Conservation (phyloP, 2,797 vertebrate species). For the Helostoma temminkii region DNA sequence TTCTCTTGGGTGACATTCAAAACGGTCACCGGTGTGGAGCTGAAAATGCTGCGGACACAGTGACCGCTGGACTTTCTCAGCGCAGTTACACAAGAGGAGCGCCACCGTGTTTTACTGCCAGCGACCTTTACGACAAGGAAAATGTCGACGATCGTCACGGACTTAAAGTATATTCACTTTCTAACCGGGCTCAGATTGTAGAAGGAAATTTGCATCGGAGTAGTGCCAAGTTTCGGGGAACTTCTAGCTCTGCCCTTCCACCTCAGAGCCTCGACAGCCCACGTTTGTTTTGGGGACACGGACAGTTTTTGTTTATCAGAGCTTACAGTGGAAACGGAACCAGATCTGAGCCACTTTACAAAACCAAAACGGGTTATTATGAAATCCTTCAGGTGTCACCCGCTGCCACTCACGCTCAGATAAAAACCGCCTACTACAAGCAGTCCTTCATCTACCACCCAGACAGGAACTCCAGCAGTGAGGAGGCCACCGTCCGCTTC, state of each 20-base stretch:
- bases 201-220: rapidly evolving
- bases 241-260: background rate
- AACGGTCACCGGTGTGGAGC: background rate
- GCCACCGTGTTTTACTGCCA: rapidly evolving
- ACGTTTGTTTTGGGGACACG: background rate
- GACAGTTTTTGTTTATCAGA: conserved; percentile 30
- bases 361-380: conserved; percentile 84
- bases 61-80: background rate
- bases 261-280: background rate
- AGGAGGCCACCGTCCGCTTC: conserved; percentile 86
- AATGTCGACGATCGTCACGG: background rate
- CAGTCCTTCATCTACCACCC: conserved; percentile 92
- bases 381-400: conserved; percentile 86
- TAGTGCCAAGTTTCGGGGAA: background rate
- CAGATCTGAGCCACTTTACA: conserved; percentile 61
- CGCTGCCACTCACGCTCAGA: conserved; percentile 88
- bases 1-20: background rate
- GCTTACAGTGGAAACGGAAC: conserved; percentile 41
- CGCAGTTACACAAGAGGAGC: conserved; percentile 30
- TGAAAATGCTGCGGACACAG: background rate
- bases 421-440: conserved; percentile 94
- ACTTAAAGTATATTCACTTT: no score
- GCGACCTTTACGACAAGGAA: no score
- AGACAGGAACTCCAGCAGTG: conserved; percentile 88
- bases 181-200: rapidly evolving